Evolutionary conservation across 2,797 vertebrate species (phyloP), one percentile per base, ranked within the genome.

Genomic region (Chelidonichthys spinosus): DNA sequence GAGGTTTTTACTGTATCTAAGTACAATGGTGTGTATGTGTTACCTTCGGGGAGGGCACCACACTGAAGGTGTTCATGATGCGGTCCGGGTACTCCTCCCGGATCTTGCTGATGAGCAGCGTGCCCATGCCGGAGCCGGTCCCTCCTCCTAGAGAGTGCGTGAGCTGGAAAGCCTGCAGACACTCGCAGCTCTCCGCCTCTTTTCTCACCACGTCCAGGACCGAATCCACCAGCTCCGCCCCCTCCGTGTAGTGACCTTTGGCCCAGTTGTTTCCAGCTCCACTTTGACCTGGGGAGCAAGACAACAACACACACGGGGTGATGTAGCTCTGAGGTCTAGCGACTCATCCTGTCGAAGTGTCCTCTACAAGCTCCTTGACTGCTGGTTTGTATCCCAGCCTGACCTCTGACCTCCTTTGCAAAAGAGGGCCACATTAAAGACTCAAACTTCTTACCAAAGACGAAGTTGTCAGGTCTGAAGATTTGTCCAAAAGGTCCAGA

Each of bases 401-500:
- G n/a, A 69, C 32, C 58, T 69, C 43, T 65, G 43, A 36, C 59
- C 25, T 63, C 17, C 13, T 11, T 39, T 9, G 6, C 10, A 13
- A 39, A 39, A 50, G 2, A 49, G 9, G 3, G 5, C 25, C 25
- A 7, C 17, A 14, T 17, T 59, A 36, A 7, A 32, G 3, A 40
- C 15, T 36, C 14, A 9, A 17, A 1, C 11, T 25, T 64, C 83
- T 90, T 88, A 97, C 96, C 96, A 0, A 97, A 97, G 74, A 97
- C 96, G 91, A 97, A 97, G 91, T 97, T 97, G 91, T 97, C 96
- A 0, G 96, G 96, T 86, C 96, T 93, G 90, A 97, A 97, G 81
- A 92, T 91, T 43, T 92, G 90, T 39, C 89, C 96, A 0, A 97
- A 97, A 50, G 96, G 95, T 0, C 96, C 96, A 0, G 96, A 97